Evolutionary conservation across 2,797 vertebrate genomes (phyloP).

Genomic region (Neosilurus mollespiculum): DNA sequence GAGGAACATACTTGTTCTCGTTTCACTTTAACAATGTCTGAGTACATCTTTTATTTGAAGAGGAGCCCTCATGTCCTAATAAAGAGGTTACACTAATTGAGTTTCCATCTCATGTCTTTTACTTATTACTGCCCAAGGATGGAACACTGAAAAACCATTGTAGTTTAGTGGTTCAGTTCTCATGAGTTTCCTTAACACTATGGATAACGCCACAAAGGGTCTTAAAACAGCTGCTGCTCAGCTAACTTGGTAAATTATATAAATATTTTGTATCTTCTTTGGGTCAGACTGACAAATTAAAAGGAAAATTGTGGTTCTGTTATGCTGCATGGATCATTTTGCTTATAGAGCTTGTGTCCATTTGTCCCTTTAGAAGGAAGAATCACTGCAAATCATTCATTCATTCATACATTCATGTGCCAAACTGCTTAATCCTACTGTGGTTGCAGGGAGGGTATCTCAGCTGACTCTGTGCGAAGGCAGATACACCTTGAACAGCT

Average conservation of each 20-base stretch:
- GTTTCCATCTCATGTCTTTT: slow-evolving; percentile 52
- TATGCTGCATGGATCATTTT: neutral
- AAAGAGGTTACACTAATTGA: slow-evolving; percentile 49
- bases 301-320: neutral
- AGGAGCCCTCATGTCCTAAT: slow-evolving; percentile 32
- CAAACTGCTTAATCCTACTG: no score
- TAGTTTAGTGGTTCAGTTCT: slow-evolving; percentile 6
- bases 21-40: slow-evolving; percentile 42
- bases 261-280: no score
- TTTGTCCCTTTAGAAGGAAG: neutral
- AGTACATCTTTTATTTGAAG: slow-evolving; percentile 47
- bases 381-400: neutral
- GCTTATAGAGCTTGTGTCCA: neutral
- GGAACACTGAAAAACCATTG: neutral
- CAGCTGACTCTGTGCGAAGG: no score
- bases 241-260: neutral
- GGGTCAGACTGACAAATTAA: neutral
- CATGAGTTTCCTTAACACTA: neutral
- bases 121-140: slow-evolving; percentile 17
- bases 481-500: no score
- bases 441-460: no score
- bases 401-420: no score
- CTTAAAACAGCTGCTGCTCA: neutral
- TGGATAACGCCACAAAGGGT: neutral
- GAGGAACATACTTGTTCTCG: slow-evolving; percentile 42